Percentiles rank a stretch among this genome's conserved stretches.
Conservation (phyloP, 2,113 vertebrate genomes). For the Cyanoramphus novaezelandiae region DNA sequence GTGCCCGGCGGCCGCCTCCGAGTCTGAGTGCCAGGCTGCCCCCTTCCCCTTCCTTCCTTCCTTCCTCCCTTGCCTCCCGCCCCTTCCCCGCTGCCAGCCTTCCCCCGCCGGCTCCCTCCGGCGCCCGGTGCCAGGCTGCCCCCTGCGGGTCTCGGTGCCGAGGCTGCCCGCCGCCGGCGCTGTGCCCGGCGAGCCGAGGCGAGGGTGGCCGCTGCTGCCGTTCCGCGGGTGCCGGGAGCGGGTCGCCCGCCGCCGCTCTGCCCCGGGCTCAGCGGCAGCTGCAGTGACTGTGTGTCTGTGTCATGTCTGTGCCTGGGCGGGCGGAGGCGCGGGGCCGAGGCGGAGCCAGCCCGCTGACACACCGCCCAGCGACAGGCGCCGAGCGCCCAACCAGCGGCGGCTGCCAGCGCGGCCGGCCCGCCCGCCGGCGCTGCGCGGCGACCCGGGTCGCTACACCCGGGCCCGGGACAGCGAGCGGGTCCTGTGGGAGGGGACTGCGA, state of each 20-base stretch:
- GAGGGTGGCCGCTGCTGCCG: background rate
- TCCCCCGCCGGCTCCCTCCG: conserved; percentile 22
- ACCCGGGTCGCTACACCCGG: background rate
- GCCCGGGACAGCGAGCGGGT: background rate
- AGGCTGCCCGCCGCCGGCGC: background rate
- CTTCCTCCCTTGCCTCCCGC: conserved; percentile 31
- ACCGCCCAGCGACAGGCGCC: conserved; percentile 36
- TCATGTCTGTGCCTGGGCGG: conserved; percentile 71
- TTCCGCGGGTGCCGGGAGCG: background rate
- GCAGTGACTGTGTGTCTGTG: conserved; percentile 69
- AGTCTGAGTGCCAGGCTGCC: conserved; percentile 8
- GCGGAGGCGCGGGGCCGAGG: conserved; percentile 39
- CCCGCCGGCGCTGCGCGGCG: background rate
- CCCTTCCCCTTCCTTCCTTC: conserved; percentile 35
- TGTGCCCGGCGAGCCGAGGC: background rate
- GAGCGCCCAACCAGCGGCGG: conserved; percentile 22
- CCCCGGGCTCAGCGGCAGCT: conserved; percentile 52
- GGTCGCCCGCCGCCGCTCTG: conserved; percentile 3
- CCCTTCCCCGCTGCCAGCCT: conserved; percentile 43
- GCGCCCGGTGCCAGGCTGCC: conserved; percentile 39
- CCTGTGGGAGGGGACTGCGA: background rate
- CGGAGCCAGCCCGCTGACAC: conserved; percentile 18
- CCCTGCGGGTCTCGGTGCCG: conserved; percentile 8
- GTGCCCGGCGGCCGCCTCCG: conserved; percentile 5
- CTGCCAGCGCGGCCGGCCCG: background rate